A percentile compares a stretch with the other conserved stretches of the same genome.
These are phyloP conservation scores for Drosophila melanogaster DNA, from an alignment of 1,140 invertebrate genomes.

Conservation along the genomic window DNA sequence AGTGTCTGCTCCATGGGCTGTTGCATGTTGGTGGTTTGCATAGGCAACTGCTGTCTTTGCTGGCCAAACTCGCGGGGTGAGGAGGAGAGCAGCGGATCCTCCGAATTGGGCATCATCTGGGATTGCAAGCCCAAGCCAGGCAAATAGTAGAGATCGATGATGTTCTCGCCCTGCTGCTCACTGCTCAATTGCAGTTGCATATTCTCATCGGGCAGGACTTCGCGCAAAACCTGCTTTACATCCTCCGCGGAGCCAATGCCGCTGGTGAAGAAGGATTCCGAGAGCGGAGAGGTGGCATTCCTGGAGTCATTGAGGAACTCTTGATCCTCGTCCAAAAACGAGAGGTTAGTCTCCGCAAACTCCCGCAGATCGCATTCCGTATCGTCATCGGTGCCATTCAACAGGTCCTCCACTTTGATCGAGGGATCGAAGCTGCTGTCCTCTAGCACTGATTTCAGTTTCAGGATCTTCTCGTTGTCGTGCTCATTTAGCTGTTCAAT, in stretches of 20 bases:
- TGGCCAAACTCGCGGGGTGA: constrained; percentile 91
- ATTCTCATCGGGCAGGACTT: constrained; percentile 91
- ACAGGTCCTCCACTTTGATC: constrained; percentile 78
- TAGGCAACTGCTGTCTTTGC: constrained; percentile 68
- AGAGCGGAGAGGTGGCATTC: constrained; percentile 89
- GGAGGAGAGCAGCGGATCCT: constrained; percentile 92
- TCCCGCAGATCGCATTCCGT: constrained; percentile 78
- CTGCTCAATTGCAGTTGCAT: constrained; percentile 69
- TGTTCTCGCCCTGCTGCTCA: constrained; percentile 75
- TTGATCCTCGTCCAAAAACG: constrained; percentile 83
- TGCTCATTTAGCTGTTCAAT: constrained; percentile 68
- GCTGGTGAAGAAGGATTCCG: constrained; percentile 93
- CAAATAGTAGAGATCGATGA: constrained; percentile 83
- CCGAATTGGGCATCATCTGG: constrained; percentile 93
- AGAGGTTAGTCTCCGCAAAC: constrained; percentile 81
- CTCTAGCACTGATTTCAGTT: constrained; percentile 84
- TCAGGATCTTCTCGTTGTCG: constrained; percentile 86
- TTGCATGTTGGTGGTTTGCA: constrained; percentile 25
- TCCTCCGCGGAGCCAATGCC: constrained; percentile 93
- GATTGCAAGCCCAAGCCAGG: constrained; percentile 86
- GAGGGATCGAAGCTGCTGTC: constrained; percentile 76
- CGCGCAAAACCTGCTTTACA: constrained; percentile 92
- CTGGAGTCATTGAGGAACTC: constrained; percentile 86
- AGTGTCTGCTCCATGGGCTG: constrained; percentile 38
- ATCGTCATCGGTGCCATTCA: constrained; percentile 70